Base-by-base conservation (phyloP, 1,140 invertebrate genomes). In the Hyphantria cunea region DNA sequence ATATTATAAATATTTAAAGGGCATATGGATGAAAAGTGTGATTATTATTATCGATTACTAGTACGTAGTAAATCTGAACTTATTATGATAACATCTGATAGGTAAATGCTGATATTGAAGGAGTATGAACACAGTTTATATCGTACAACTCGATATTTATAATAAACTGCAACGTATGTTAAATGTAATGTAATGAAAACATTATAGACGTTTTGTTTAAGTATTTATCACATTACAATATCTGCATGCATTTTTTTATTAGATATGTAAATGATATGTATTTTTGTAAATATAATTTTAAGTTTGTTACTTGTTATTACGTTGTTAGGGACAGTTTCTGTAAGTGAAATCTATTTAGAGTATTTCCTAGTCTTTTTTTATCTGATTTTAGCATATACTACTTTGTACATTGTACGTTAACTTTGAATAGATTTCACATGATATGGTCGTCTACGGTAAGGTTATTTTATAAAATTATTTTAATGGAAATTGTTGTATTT, bases 211-310 rank as follows among this genome's bases (percentile, higher is more conserved):
- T 25, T 25, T n/a, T n/a, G n/a, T 59, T 59, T 59, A 59, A 34
- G 49, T 59, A 50, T 60, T 51, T 60, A 58, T 48, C 48, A 50
- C 56, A 60, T 37, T 39, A 41, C 33, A 60, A 60, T 50, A 50
- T 60, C 56, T 60, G 56, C 56, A 60, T 60, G 56, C 56, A 60
- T 60, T 60, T 60, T 60, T 60, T 31, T 39, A 54, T 37, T 52
- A n/a, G n/a, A n/a, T n/a, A 63, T 60, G 56, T 60, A 63, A 54
- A 54, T 62, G 42, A 54, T 50, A 52, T 55, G 61, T 53, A 56
- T 34, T 63, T 63, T 66, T 82, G 80, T 82, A 80, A 77, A 82
- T 82, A 80, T 79, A 74, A 65, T 44, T 32, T 69, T 63, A 64
- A 65, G 55, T 60, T 75, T 78, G 78, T 80, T 80, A 83, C 77